These are phyloP conservation scores for Cebidichthys violaceus DNA, from an alignment of 2,113 vertebrate species.

Conservation along the genomic window DNA sequence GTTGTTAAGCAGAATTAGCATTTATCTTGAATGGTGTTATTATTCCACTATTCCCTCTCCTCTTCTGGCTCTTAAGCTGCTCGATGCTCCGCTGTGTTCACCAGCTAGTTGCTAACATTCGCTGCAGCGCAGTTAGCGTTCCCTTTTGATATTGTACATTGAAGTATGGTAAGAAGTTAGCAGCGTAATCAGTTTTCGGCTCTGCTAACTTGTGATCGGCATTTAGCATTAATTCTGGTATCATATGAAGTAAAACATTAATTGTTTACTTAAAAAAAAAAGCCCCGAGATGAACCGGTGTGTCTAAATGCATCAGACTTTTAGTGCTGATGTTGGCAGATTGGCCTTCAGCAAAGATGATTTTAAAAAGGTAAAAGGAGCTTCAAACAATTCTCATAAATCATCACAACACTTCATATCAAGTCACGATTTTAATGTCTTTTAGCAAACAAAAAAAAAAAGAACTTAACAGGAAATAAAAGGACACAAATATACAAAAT, in stretches of 20 bases:
- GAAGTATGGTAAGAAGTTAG: neutral
- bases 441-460: conserved; percentile 39
- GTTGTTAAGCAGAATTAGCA: too few relatives aligned
- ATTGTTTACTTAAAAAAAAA: neutral
- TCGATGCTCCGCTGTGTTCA: neutral
- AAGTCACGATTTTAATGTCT: neutral
- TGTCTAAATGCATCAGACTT: neutral
- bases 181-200: neutral
- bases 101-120: neutral
- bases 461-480: conserved; percentile 6
- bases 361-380: conserved; percentile 7
- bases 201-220: neutral
- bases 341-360: conserved; percentile 6
- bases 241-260: neutral
- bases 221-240: neutral
- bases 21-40: neutral
- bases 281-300: neutral
- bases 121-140: neutral
- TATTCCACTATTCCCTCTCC: neutral
- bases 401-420: conserved; percentile 10
- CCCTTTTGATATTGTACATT: neutral
- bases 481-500: conserved; percentile 11
- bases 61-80: neutral
- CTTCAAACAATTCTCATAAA: neutral
- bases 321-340: neutral